Percentiles rank a stretch among this genome's conserved stretches.
These are phyloP conservation scores for Arnoldichthys spilopterus DNA, from an alignment of 2,797 vertebrate genomes.

Conservation along the genomic window DNA sequence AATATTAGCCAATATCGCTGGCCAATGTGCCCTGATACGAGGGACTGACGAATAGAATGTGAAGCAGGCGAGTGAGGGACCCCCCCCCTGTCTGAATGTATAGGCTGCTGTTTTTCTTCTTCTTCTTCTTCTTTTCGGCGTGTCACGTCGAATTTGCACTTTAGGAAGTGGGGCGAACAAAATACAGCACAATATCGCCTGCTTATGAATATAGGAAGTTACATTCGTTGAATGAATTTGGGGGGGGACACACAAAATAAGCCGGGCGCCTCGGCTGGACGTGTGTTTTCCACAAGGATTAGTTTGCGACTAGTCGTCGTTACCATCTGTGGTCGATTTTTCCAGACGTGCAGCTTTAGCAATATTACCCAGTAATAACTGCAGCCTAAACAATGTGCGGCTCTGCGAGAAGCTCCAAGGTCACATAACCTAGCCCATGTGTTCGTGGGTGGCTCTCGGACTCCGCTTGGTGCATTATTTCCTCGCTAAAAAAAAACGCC, in stretches of 20 bases:
- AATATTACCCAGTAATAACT: constrained; percentile 1
- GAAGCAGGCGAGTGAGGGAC: not conserved
- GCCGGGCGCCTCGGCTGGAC: too few relatives aligned
- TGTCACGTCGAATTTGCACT: not conserved
- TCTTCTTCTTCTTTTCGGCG: too few relatives aligned
- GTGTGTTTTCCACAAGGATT: too few relatives aligned
- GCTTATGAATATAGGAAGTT: not conserved
- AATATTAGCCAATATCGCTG: not conserved
- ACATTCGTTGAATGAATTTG: constrained; percentile 3
- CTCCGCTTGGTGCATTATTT: too few relatives aligned
- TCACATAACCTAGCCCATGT: constrained; percentile 51
- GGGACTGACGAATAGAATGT: not conserved
- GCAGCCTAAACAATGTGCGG: constrained; percentile 7
- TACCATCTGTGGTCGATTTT: not conserved
- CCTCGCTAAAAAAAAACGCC: too few relatives aligned
- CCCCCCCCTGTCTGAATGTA: not conserved
- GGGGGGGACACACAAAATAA: too few relatives aligned
- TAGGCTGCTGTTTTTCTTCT: not conserved
- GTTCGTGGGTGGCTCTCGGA: constrained; percentile 29
- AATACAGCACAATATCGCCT: not conserved
- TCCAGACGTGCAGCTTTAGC: not conserved
- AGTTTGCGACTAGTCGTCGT: not conserved
- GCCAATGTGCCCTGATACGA: not conserved
- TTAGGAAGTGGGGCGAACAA: constrained; percentile 7
- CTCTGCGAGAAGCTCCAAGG: constrained; percentile 61